Conservation (phyloP, 2,113 vertebrate species). For the Cranoglanis bouderius region DNA sequence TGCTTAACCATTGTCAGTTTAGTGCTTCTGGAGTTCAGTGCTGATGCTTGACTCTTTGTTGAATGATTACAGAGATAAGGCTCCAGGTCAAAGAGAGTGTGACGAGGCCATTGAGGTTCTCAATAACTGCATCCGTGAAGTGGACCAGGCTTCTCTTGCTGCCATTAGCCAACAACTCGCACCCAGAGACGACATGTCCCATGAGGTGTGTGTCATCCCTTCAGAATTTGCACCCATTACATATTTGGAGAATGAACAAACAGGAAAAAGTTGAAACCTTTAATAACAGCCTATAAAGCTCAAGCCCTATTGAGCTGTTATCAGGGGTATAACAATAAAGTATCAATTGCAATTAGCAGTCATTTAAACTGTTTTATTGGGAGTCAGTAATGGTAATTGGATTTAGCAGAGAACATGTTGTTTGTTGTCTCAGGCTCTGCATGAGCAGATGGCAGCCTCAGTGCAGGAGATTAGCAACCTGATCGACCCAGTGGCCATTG, state of each 20-base stretch:
- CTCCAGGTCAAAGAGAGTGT: slow-evolving; percentile 93
- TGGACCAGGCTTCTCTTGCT: slow-evolving; percentile 93
- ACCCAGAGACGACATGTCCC: slow-evolving; percentile 90
- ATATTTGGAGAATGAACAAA: not conserved
- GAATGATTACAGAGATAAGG: slow-evolving; percentile 84
- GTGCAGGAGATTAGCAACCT: slow-evolving; percentile 96
- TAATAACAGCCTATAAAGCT: not conserved
- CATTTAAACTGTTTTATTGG: not conserved
- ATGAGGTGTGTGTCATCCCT: slow-evolving; percentile 81
- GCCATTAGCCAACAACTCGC: slow-evolving; percentile 95
- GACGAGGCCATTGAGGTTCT: slow-evolving; percentile 92
- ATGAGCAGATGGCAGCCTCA: slow-evolving; percentile 94
- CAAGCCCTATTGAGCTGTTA: not conserved
- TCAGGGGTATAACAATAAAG: not conserved
- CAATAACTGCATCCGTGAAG: slow-evolving; percentile 88
- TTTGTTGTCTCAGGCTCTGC: slow-evolving; percentile 79
- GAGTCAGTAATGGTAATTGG: not conserved
- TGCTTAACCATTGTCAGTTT: not conserved
- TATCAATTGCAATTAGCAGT: not conserved
- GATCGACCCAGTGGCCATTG: slow-evolving; percentile 88
- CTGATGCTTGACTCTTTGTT: slow-evolving; percentile 14
- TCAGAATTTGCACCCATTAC: not conserved
- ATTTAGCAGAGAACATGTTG: not conserved
- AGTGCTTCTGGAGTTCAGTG: not conserved
- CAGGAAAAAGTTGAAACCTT: not conserved